Base-by-base conservation (phyloP, 2,888 invertebrate species). In the Taenaris catops region DNA sequence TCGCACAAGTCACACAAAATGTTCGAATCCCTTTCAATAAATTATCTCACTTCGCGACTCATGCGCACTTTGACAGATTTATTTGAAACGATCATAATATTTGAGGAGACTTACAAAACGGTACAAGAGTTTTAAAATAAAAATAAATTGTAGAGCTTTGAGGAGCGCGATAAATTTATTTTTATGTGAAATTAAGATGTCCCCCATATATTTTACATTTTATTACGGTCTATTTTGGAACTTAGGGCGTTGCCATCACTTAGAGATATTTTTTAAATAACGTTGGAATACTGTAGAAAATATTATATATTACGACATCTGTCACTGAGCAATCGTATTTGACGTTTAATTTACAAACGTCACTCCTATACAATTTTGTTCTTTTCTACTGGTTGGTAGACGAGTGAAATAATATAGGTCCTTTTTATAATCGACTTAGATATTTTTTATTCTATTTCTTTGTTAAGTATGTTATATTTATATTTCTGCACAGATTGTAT, bases 141-240 rank as follows among this genome's bases (percentile, higher is more conserved):
- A 80, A 78, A 68, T 69, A 73, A 67, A 69, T 62, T 57, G 61
- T 51, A 49, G 36, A 48, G 48, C 58, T 65, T 64, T 63, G 63
- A 63, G 62, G 51, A 58, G 49, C 51, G 60, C 44, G 29, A 58
- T 75, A 78, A 76, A 76, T 79, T 68, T 51, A 53, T 62, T 74
- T 81, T 83, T 73, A 81, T 81, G 74, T 70, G 72, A 66, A 72
- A 80, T 79, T 75, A 81, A 83, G 75, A 81, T 75, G 81, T 75
- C 65, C 41, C 51, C 55, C 72, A 57, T 81, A 78, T 71, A 66
- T 79, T 63, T 52, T 41, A 32, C 31, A 54, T 58, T 81, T 80
- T 81, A 80, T 80, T 70, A 68, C 48, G 21, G 17, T 28, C 50
- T 58, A 56, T 55, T 57, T 63, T 53, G 48, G 53, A 41, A 38